These are phyloP conservation scores for Meloe dianella DNA, from an alignment of 2,888 invertebrate species.

Conservation along the genomic window DNA sequence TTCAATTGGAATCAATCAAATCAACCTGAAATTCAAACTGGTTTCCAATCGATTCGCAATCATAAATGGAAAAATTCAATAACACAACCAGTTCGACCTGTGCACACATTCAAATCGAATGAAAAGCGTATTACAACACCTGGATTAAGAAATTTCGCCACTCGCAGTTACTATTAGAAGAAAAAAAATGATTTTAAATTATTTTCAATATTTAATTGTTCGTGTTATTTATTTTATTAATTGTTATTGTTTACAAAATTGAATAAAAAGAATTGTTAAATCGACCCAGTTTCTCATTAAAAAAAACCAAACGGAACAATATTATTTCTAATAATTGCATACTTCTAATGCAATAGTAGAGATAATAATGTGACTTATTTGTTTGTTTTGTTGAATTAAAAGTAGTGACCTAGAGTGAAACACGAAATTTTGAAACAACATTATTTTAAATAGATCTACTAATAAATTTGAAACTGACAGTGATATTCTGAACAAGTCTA, in stretches of 20 bases:
- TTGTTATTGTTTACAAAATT: not conserved
- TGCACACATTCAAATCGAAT: constrained; percentile 51
- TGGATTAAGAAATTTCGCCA: constrained; percentile 60
- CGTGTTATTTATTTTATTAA: not conserved
- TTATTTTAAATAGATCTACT: too few relatives aligned
- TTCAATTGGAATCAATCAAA: constrained; percentile 44
- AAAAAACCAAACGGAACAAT: too few relatives aligned
- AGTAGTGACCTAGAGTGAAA: not conserved
- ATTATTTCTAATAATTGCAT: constrained; percentile 11
- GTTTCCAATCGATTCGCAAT: constrained; percentile 48
- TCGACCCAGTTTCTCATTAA: constrained; percentile 5
- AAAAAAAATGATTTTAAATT: constrained; percentile 9
- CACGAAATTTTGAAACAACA: too few relatives aligned
- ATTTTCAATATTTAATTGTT: not conserved
- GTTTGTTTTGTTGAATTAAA: not conserved
- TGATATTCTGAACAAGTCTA: too few relatives aligned
- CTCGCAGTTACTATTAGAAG: constrained; percentile 20
- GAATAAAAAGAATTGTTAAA: not conserved
- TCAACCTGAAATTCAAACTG: constrained; percentile 43
- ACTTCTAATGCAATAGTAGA: not conserved
- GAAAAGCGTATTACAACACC: constrained; percentile 60
- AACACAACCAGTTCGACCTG: constrained; percentile 38
- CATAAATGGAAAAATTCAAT: constrained; percentile 24
- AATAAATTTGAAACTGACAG: too few relatives aligned
- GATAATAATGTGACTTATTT: constrained; percentile 7